Evolutionary conservation across 2,888 invertebrate genomes (phyloP), one percentile per base, ranked within the genome.

Genomic region (Perithous albicinctus): DNA sequence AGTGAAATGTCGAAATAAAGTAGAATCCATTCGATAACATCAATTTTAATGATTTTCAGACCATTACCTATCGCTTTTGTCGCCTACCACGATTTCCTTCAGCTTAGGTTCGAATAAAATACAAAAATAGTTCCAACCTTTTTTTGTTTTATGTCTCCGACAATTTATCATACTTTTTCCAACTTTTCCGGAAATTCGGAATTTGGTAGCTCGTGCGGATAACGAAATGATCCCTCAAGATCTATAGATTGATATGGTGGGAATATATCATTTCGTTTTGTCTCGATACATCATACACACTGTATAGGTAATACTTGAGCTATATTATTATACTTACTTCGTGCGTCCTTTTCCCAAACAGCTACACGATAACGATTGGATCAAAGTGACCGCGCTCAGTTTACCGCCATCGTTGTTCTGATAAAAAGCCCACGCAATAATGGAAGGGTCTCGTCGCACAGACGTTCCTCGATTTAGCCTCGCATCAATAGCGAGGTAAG

Each of bases 331-430:
- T 46, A 35, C 41, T 12, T 63, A 38, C 59, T 54, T 18, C 38
- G 43, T 70, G 69, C 51, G 69, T 41, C 63, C 26, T 41, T 35
- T 26, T 35, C 15, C 46, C 35, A 69, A 80, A 70, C 64, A 54
- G 74, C 3, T 75, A 23, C 18, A 64, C 69, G 80, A 76, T 80
- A 80, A 80, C 69, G 75, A 70, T 80, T 80, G 64, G 80, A 80
- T 80, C 80, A 78, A 82, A 82, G 78, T 74, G 32, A 67, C 78
- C 78, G 81, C 78, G 8, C 32, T 38, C 54, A 7, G 61, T 35
- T n/a, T 48, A 10, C 38, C 66, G 78, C 38, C 64, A 54, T 48
- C 38, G 72, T 75, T 26, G 43, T 43, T 15, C 29, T 20, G 75
- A 80, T 70, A 75, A 80, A 80, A 66, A 46, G n/a, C 63, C 51